Evolutionary conservation across 2,113 vertebrate species (phyloP).

Genomic region (Dissostichus mawsoni): DNA sequence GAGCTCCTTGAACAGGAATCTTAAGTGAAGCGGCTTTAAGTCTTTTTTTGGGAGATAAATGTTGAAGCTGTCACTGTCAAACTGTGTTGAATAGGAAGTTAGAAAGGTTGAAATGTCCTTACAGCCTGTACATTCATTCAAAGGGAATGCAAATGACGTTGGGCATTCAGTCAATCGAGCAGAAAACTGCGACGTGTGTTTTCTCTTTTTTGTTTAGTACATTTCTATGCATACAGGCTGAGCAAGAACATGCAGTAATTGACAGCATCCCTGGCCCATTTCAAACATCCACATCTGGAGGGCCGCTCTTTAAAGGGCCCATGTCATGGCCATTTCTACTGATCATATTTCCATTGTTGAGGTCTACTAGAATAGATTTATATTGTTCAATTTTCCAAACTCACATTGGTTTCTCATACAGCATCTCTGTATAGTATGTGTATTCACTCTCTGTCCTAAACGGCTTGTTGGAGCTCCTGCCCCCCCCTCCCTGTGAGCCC

Average conservation of each 20-base stretch:
- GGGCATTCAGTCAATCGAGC: too few species aligned
- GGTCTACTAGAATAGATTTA: too few species aligned
- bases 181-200: too few species aligned
- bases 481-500: too few species aligned
- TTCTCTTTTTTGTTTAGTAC: not conserved
- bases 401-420: too few species aligned
- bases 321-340: too few species aligned
- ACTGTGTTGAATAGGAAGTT: not conserved
- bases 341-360: too few species aligned
- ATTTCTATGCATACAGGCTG: not conserved
- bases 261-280: not conserved
- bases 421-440: too few species aligned
- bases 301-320: not conserved
- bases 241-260: not conserved
- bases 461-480: too few species aligned
- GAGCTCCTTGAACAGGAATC: not conserved
- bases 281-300: slow-evolving; percentile 14
- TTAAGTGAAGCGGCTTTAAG: not conserved
- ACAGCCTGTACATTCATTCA: not conserved
- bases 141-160: not conserved
- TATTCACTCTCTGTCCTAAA: too few species aligned
- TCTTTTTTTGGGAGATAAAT: not conserved
- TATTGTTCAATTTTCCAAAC: too few species aligned
- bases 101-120: not conserved
- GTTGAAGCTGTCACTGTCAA: not conserved